Evolutionary conservation across 2,113 vertebrate species (phyloP), one percentile per base, ranked within the genome.

Genomic region (Chlorocebus sabaeus): DNA sequence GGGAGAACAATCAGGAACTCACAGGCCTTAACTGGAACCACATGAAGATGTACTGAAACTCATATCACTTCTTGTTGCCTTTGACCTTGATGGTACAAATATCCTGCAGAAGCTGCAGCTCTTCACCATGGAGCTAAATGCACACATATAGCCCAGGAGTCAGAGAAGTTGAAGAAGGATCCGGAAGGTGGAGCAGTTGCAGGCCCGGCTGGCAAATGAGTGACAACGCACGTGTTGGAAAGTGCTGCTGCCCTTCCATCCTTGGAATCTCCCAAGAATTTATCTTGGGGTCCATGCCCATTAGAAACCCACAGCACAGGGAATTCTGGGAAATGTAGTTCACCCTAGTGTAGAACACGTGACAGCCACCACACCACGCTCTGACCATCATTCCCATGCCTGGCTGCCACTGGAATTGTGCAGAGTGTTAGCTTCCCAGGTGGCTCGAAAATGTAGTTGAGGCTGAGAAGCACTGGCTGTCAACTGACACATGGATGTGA

Each of bases 271-370:
- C 79, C 35, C 8, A 10, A 57, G 43, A 59, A 75, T 50, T 23
- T n/a, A 59, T 79, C 73, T 5, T 18, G 43, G 30, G 48, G 61
- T 32, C 43, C 45, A 64, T 8, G 8, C 32, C n/a, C 50, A 25
- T 45, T 13, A 64, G 70, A 50, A 96, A 70, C 61, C 61, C 35
- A 79, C 0, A 38, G n/a, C 67, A 45, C 32, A 84, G 27, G 38
- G 38, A 27, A n/a, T 87, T 90, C 78, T 94, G 85, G 80, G 95
- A 94, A 80, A 55, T 32, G 76, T 6, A 32, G 82, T 70, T 52
- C 68, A 32, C 59, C 52, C 84, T 18, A 32, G 48, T 8, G 43
- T 50, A 23, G 6, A 7, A 59, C 13, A 50, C 8, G 12, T 20
- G n/a, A 81, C 35, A 64, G 50, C 45, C 75, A 38, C 18, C 22